Conservation (phyloP, 2,888 invertebrate species). For the Nycteola revayana region DNA sequence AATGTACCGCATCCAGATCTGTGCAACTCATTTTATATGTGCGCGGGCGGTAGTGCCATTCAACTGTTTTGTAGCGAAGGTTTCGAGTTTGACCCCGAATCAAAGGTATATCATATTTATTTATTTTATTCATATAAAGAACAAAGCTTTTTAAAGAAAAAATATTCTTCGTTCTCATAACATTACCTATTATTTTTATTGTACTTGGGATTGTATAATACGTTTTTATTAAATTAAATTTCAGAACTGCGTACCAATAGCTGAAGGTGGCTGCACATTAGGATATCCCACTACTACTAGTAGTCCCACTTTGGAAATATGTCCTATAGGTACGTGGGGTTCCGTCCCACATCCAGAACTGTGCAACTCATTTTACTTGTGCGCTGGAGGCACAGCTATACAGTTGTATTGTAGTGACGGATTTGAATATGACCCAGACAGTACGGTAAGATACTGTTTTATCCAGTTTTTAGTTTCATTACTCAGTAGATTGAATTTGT, state of each 20-base stretch:
- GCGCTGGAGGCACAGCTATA: constrained; percentile 38
- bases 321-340: constrained; percentile 39
- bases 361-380: constrained; percentile 49
- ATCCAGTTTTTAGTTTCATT: no score
- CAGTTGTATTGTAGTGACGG: constrained; percentile 38
- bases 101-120: constrained; percentile 10
- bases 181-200: no score
- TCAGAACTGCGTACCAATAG: constrained; percentile 15
- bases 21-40: constrained; percentile 29
- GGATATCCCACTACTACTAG: constrained; percentile 3
- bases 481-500: no score
- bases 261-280: constrained; percentile 16
- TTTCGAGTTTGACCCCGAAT: constrained; percentile 37
- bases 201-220: neutral
- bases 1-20: constrained; percentile 14
- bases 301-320: constrained; percentile 17
- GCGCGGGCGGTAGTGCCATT: constrained; percentile 32
- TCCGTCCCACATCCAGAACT: constrained; percentile 41
- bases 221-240: constrained; percentile 1
- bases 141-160: no score
- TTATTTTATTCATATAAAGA: no score
- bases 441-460: constrained; percentile 23
- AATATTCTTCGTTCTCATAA: no score
- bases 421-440: constrained; percentile 40
- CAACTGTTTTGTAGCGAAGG: constrained; percentile 36